Conservation (phyloP, 2,888 invertebrate species). For the Sympetrum striolatum region DNA sequence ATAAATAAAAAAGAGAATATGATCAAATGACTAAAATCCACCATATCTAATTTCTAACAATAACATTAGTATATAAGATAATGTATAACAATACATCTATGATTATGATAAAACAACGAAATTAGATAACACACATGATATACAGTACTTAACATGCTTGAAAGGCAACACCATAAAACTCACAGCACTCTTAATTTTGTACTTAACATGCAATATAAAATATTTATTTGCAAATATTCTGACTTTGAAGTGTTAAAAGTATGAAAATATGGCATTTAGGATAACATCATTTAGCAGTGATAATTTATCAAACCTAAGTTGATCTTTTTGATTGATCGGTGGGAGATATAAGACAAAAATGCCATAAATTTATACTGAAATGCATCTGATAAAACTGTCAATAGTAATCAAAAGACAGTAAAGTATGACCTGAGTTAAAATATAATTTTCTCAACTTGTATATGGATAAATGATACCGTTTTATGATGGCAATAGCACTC, state of each 20-base stretch:
- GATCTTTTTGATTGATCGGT: background rate
- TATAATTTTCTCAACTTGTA: too few relatives aligned
- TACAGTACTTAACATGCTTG: background rate
- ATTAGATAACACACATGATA: background rate
- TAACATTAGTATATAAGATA: background rate
- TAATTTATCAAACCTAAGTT: background rate
- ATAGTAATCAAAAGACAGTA: background rate
- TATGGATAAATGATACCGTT: too few relatives aligned
- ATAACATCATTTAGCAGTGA: background rate
- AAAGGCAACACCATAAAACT: constrained; percentile 1
- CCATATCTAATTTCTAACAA: background rate
- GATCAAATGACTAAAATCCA: background rate
- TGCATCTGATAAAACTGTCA: background rate
- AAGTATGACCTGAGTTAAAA: background rate
- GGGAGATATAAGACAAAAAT: constrained; percentile 8
- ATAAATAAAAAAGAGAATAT: background rate
- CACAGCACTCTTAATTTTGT: constrained; percentile 31
- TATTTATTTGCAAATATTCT: background rate
- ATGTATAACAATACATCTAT: background rate
- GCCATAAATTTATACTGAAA: background rate
- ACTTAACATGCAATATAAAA: constrained; percentile 5
- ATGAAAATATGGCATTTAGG: constrained; percentile 12
- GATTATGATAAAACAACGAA: background rate
- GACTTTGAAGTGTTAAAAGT: background rate
- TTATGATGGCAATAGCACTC: too few relatives aligned